phyloP scores from a whole-genome alignment of 2,797 vertebrate genomes.

The Fringilla coelebs region DNA sequence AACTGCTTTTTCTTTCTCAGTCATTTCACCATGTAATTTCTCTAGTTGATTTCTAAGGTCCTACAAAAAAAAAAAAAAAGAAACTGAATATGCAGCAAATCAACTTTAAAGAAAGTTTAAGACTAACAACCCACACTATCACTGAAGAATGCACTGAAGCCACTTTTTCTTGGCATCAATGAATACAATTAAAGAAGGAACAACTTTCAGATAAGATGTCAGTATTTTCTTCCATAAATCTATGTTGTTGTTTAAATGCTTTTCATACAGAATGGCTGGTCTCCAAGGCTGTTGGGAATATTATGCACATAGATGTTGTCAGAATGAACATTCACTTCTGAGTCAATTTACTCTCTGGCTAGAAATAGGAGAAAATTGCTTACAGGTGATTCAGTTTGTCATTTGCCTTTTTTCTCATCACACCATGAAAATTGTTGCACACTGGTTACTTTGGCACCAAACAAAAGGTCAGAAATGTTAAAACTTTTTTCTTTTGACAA shows the following conservation, averaged over 20 bases:
- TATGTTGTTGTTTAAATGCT: background rate
- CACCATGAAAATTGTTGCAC: conserved; percentile 1
- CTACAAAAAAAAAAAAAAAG: conserved; percentile 60
- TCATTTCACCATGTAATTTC: conserved; percentile 84
- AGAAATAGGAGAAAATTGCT: conserved; percentile 9
- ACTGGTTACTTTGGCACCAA: background rate
- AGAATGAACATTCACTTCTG: background rate
- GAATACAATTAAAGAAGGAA: background rate
- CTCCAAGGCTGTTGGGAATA: background rate
- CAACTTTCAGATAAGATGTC: background rate
- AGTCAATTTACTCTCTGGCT: conserved; percentile 15
- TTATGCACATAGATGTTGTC: background rate
- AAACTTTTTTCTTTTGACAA: background rate
- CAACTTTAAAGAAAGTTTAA: conserved; percentile 26
- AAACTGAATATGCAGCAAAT: conserved; percentile 6
- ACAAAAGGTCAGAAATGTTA: background rate
- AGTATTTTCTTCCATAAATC: background rate
- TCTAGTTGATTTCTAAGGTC: conserved; percentile 92
- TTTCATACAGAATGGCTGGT: background rate
- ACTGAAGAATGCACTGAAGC: background rate
- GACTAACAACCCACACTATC: background rate
- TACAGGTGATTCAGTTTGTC: conserved; percentile 37
- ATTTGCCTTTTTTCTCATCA: conserved; percentile 37
- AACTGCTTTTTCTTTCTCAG: conserved; percentile 81
- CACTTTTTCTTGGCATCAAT: background rate